These are phyloP conservation scores for Litocranius walleri DNA, from an alignment of 2,113 vertebrate genomes.

Conservation along the genomic window DNA sequence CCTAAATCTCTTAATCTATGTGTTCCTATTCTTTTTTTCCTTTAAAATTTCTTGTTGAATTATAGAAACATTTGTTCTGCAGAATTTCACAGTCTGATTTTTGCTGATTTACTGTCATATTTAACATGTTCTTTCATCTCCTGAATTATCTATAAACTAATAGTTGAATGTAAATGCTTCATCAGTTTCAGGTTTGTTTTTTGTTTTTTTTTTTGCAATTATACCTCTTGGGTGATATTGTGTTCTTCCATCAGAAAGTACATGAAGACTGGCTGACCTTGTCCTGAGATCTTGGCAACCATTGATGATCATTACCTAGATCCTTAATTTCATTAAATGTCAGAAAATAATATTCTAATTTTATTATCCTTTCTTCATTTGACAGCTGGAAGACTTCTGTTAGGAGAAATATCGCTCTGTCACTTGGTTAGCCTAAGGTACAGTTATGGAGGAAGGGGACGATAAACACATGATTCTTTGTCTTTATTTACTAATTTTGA, in stretches of 20 bases:
- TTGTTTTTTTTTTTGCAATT: background rate
- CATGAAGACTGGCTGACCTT: background rate
- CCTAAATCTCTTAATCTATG: background rate
- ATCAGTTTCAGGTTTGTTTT: background rate
- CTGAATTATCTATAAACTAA: background rate
- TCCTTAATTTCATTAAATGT: background rate
- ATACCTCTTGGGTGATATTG: background rate
- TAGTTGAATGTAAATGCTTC: background rate
- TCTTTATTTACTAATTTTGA: conserved; percentile 29
- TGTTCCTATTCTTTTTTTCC: background rate
- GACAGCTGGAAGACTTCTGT: background rate
- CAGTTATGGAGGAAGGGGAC: background rate
- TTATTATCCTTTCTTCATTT: conserved; percentile 1
- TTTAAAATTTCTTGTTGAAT: background rate
- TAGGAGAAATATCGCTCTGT: background rate
- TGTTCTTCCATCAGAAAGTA: background rate
- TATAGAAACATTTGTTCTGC: background rate
- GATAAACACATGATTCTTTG: background rate
- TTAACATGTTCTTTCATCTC: background rate
- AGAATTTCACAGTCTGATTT: background rate
- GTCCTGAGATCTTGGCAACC: background rate
- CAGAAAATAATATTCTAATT: background rate
- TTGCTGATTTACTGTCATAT: background rate
- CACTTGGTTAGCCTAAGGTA: background rate
- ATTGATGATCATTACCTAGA: background rate